Conservation (phyloP, 1,140 invertebrate genomes). For the Potamilus streckersoni region DNA sequence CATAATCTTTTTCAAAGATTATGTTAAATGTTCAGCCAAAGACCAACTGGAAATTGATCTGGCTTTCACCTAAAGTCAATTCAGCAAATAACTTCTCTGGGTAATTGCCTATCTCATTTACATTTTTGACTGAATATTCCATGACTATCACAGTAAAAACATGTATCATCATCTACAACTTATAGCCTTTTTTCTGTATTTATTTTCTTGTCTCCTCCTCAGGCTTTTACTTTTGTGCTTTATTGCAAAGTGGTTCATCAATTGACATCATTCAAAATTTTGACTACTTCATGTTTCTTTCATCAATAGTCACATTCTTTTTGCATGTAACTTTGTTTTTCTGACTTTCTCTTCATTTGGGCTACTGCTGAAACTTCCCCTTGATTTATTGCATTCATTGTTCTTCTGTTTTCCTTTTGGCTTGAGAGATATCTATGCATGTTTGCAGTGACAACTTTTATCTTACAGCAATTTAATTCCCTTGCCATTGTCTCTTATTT, state of each 20-base stretch:
- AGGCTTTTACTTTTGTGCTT: constrained; percentile 12
- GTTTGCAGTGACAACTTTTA: no score
- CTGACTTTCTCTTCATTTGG: no score
- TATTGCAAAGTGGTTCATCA: neutral
- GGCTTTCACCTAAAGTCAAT: no score
- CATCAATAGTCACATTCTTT: no score
- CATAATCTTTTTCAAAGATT: neutral
- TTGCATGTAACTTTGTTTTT: no score
- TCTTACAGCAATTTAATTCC: no score
- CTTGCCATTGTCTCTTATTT: no score
- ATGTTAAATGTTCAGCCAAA: constrained; percentile 1
- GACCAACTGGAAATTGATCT: constrained; percentile 5
- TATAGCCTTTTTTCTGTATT: no score
- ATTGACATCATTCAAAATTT: constrained; percentile 17
- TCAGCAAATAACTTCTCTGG: neutral
- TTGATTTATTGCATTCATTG: no score
- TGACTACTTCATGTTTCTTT: neutral
- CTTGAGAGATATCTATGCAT: no score
- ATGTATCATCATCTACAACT: neutral
- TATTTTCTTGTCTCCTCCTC: neutral
- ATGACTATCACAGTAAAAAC: neutral
- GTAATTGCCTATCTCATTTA: neutral
- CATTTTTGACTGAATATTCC: neutral
- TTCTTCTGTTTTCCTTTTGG: no score
- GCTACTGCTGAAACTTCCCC: no score